These are phyloP conservation scores for Macrophya annulata DNA, from an alignment of 2,888 invertebrate species.

Conservation along the genomic window DNA sequence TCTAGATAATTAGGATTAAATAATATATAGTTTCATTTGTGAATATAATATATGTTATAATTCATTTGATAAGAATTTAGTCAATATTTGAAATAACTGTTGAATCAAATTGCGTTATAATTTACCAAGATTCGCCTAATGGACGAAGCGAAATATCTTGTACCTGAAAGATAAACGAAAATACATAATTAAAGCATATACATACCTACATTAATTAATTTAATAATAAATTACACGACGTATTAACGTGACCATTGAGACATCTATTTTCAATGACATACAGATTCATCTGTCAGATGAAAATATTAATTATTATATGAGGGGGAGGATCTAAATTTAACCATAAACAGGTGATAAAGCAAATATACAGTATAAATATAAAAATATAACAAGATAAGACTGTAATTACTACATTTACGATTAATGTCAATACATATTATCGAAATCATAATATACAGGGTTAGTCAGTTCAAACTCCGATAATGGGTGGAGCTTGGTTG, in stretches of 20 bases:
- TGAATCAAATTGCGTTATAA: constrained; percentile 31
- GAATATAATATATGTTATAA: not conserved
- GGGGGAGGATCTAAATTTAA: not conserved
- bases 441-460: too few relatives aligned
- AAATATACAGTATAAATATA: not conserved
- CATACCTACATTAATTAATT: not conserved
- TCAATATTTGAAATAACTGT: not conserved
- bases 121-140: constrained; percentile 72
- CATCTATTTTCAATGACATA: not conserved
- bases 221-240: not conserved
- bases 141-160: constrained; percentile 72
- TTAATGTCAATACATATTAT: not conserved
- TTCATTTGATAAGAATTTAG: not conserved
- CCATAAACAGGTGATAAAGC: not conserved
- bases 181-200: not conserved
- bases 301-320: not conserved
- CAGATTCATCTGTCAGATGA: not conserved
- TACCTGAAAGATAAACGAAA: constrained; percentile 64
- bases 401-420: not conserved
- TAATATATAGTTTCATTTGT: not conserved
- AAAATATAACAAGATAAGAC: not conserved
- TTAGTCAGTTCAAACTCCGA: too few relatives aligned
- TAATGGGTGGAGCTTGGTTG: too few relatives aligned
- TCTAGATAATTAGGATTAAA: not conserved
- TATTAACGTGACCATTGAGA: not conserved